Base-by-base conservation (phyloP, 1,140 invertebrate genomes). In the Heliconius eleuchia region DNA sequence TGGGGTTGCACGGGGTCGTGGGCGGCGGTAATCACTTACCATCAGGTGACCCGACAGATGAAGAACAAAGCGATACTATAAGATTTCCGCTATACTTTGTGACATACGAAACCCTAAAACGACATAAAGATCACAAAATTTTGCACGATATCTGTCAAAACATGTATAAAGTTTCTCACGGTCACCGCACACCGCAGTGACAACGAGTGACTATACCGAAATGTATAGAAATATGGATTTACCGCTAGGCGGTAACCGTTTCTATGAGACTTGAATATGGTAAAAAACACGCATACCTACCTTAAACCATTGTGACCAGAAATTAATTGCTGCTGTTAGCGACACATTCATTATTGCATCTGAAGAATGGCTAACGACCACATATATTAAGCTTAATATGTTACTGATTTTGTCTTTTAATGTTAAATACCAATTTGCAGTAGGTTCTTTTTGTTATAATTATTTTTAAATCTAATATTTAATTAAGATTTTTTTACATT, bases 221-320 rank as follows among this genome's bases (percentile, higher is more conserved):
- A 82, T 81, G 77, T 83, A 83, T 80, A 80, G 74, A 83, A 81
- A 76, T 83, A 79, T 77, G 34, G 76, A 73, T 79, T 74, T 84
- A 84, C 83, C 81, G 83, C 79, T 84, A 84, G 39, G 23, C 75
- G 75, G 80, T 83, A 83, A 81, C 82, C 80, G 82, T 82, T 82
- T 80, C 23, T 82, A 81, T 79, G 78, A 79, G 78, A 83, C 82
- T 81, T 81, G 83, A 82, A 82, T 79, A 83, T 80, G 75, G 34
- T 46, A 76, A 77, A 46, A 84, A 84, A 76, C 78, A 84, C 82
- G 83, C 82, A 84, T 80, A 75, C 34, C 6, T 37, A 46, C 71
- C 76, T 70, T n/a, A 42, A 75, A 79, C 76, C 60, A 83, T 81
- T 84, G 77, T 80, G 81, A 72, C 74, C 71, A 55, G 46, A 75